These are phyloP conservation scores for Conger conger DNA, from an alignment of 2,113 vertebrate species.

Conservation along the genomic window DNA sequence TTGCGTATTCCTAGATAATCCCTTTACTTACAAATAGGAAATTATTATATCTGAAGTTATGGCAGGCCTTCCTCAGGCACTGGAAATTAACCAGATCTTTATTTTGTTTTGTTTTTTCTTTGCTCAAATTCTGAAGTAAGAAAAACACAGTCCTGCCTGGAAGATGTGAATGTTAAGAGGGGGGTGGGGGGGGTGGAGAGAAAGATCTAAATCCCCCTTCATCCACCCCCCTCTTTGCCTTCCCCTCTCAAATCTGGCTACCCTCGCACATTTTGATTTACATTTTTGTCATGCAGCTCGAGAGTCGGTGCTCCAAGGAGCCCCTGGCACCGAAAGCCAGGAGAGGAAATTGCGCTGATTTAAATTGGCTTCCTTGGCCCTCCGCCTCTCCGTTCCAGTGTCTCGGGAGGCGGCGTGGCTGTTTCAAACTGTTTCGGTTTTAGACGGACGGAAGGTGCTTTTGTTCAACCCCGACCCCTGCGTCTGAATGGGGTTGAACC, in stretches of 20 bases:
- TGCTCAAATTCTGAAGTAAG: constrained; percentile 59
- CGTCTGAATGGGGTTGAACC: background rate
- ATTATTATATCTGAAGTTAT: constrained; percentile 72
- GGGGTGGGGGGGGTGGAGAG: too few relatives aligned
- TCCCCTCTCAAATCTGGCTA: constrained; percentile 33
- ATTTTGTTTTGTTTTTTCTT: constrained; percentile 45
- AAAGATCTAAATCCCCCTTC: constrained; percentile 8
- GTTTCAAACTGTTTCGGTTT: constrained; percentile 44
- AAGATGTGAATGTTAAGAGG: constrained; percentile 40
- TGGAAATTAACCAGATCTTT: constrained; percentile 55
- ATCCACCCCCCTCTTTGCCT: constrained; percentile 45
- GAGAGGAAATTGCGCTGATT: constrained; percentile 67
- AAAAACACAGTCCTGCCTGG: constrained; percentile 58
- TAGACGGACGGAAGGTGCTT: background rate
- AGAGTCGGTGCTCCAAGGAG: constrained; percentile 45
- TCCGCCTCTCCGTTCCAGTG: constrained; percentile 41
- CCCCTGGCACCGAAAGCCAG: constrained; percentile 51
- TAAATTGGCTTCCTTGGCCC: constrained; percentile 58
- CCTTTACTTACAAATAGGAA: constrained; percentile 64
- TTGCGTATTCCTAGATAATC: constrained; percentile 60
- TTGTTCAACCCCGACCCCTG: too few relatives aligned
- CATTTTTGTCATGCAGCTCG: constrained; percentile 42
- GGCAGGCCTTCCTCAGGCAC: constrained; percentile 61
- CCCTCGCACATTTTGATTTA: constrained; percentile 47
- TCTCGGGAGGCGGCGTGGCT: constrained; percentile 48